These are phyloP conservation scores for Notechis scutatus DNA, from an alignment of 2,113 vertebrate species.

Conservation along the genomic window DNA sequence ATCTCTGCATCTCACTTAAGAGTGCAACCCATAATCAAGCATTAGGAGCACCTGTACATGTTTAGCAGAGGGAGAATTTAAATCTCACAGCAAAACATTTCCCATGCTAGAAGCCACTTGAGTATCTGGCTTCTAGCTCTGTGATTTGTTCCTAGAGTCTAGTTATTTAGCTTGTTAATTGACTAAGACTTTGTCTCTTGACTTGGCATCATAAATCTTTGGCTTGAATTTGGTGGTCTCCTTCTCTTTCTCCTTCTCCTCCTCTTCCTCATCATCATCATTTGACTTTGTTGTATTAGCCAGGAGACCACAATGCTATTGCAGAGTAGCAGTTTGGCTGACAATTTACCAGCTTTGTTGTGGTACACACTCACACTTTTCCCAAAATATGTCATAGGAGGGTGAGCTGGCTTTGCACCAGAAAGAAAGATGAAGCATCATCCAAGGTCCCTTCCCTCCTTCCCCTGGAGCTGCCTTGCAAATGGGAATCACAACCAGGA, in stretches of 20 bases:
- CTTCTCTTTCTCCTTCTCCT: neutral
- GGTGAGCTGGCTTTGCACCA: neutral
- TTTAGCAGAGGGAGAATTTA: neutral
- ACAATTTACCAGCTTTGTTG: neutral
- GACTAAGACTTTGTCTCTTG: neutral
- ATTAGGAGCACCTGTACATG: neutral
- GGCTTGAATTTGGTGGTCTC: neutral
- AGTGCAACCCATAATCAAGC: neutral
- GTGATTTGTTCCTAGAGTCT: neutral
- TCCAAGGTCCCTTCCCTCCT: neutral
- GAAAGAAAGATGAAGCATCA: neutral
- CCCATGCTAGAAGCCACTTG: neutral
- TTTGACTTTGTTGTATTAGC: neutral
- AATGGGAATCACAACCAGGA: neutral
- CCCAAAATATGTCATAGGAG: neutral
- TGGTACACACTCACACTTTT: neutral
- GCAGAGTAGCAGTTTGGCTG: neutral
- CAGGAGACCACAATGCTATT: neutral
- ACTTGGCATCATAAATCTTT: neutral
- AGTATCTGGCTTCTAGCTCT: neutral
- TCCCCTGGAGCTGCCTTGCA: neutral
- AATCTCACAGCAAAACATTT: neutral
- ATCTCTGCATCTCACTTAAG: neutral
- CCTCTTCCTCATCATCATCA: neutral
- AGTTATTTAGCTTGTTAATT: neutral